Conservation (phyloP, 2,888 invertebrate species). For the Seira musarum region DNA sequence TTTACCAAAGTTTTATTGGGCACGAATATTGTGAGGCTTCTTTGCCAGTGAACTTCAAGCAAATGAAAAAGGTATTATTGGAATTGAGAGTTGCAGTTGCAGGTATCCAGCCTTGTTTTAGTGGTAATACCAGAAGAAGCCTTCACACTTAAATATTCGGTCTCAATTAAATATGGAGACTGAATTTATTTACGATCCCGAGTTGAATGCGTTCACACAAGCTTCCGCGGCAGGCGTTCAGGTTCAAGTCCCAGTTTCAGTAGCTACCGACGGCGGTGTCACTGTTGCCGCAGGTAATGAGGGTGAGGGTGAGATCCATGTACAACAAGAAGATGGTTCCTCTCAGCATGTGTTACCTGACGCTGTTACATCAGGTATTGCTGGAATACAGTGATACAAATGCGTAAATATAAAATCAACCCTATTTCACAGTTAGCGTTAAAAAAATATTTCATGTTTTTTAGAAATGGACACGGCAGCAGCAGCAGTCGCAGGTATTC, state of each 20-base stretch:
- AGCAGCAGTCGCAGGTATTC: conserved; percentile 58
- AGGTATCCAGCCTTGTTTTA: too few relatives aligned
- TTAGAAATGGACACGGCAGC: conserved; percentile 50
- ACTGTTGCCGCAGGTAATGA: conserved; percentile 1
- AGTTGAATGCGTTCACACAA: conserved; percentile 59
- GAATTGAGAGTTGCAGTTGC: too few relatives aligned
- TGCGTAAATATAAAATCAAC: too few relatives aligned
- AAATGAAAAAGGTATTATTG: too few relatives aligned
- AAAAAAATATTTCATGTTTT: too few relatives aligned
- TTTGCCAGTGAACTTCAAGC: too few relatives aligned
- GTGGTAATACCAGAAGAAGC: too few relatives aligned
- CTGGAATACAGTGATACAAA: too few relatives aligned
- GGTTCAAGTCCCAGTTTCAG: conserved; percentile 31
- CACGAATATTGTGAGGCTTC: too few relatives aligned
- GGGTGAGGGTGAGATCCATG: conserved; percentile 26
- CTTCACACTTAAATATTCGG: too few relatives aligned
- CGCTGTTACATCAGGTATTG: conserved; percentile 39
- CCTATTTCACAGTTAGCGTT: too few relatives aligned
- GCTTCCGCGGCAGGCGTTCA: conserved; percentile 45
- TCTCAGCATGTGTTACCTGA: conserved; percentile 53
- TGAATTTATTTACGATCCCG: conserved; percentile 66
- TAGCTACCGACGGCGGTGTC: conserved; percentile 48
- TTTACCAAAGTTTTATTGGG: too few relatives aligned
- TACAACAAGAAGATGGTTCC: conserved; percentile 48
- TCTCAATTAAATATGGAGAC: conserved; percentile 66